Evolutionary conservation across 2,797 vertebrate species (phyloP).

Genomic region (Rhinogobio ventralis): DNA sequence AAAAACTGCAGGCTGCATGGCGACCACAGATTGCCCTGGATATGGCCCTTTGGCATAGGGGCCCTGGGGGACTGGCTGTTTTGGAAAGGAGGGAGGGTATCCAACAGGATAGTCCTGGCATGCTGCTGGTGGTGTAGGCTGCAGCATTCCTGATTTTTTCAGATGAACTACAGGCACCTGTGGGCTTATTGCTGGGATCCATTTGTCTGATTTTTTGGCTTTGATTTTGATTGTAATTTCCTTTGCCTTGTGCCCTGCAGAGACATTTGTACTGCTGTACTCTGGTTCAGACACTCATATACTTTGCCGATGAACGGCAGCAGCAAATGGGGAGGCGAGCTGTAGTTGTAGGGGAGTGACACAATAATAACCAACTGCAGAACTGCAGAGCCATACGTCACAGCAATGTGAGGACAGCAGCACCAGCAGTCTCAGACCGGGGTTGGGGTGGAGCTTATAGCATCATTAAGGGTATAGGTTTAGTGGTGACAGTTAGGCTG

Average conservation of each 20-base stretch:
- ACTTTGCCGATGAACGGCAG: neutral
- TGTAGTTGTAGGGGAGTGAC: neutral
- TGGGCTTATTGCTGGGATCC: slow-evolving; percentile 61
- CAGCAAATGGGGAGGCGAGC: neutral
- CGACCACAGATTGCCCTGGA: slow-evolving; percentile 39
- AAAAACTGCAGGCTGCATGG: slow-evolving; percentile 68
- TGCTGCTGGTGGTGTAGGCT: neutral
- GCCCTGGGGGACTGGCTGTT: slow-evolving; percentile 39
- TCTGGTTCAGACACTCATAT: neutral
- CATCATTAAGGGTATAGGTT: too few species aligned
- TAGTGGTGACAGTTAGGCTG: too few species aligned
- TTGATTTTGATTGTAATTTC: neutral
- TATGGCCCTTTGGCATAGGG: slow-evolving; percentile 7
- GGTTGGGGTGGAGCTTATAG: too few species aligned
- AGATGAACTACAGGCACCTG: slow-evolving; percentile 34
- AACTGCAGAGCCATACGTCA: too few species aligned
- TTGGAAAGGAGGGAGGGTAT: slow-evolving; percentile 34
- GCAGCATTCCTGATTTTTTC: slow-evolving; percentile 65
- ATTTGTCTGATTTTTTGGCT: slow-evolving; percentile 52
- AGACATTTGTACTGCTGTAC: neutral
- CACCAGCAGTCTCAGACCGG: too few species aligned
- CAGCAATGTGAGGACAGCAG: too few species aligned
- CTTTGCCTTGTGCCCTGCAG: neutral
- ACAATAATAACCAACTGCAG: too few species aligned
- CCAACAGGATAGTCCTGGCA: slow-evolving; percentile 21